Evolutionary conservation across 1,140 invertebrate genomes (phyloP).

Genomic region (Nomia melanderi): DNA sequence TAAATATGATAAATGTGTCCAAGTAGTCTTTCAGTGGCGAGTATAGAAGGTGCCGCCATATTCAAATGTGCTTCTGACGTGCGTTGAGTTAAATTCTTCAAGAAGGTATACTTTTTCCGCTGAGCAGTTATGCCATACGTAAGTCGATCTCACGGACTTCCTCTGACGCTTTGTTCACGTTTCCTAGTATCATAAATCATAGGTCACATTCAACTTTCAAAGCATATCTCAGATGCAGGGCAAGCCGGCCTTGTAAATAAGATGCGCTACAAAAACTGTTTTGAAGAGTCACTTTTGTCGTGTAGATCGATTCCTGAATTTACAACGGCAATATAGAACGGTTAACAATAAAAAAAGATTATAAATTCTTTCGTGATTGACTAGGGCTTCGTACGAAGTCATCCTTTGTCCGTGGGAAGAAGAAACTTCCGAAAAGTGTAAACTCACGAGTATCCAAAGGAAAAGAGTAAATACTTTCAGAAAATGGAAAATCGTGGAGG

Average conservation of each 20-base stretch:
- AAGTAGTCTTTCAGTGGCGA: too few species aligned
- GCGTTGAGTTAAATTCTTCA: neutral
- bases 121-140: neutral
- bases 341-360: too few species aligned
- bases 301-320: neutral
- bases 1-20: too few species aligned
- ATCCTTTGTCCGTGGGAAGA: too few species aligned
- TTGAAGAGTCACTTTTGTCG: neutral
- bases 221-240: neutral
- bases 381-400: too few species aligned
- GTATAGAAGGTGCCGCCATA: too few species aligned
- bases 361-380: too few species aligned
- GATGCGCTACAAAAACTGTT: neutral
- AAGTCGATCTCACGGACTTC: neutral
- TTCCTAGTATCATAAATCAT: neutral
- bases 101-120: neutral
- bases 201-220: slow-evolving; percentile 2
- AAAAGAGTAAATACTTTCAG: too few species aligned
- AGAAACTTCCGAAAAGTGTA: too few species aligned
- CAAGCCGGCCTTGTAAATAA: neutral
- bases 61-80: neutral
- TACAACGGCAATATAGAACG: too few species aligned
- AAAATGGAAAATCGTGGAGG: too few species aligned
- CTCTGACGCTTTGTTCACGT: slow-evolving; percentile 6
- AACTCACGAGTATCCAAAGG: too few species aligned